phyloP scores from a whole-genome alignment of 2,797 vertebrate genomes.

The Leptoclinus maculatus region DNA sequence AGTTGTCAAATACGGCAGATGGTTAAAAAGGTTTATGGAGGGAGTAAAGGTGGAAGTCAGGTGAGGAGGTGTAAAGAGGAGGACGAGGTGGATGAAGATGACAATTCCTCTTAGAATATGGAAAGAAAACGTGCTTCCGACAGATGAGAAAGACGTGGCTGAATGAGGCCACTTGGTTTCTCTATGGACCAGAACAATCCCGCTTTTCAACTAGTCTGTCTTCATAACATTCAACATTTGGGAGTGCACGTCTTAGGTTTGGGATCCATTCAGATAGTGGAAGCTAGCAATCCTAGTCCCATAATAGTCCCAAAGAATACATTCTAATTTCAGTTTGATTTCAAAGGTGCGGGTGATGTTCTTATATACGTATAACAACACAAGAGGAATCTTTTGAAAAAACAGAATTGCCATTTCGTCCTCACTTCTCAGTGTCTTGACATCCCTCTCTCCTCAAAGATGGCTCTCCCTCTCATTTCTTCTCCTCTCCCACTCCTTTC shows the following conservation, averaged over 20 bases:
- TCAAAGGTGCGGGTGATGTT: neutral
- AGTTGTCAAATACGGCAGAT: no score
- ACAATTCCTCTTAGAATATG: neutral
- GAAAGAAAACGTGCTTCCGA: neutral
- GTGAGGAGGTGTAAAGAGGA: neutral
- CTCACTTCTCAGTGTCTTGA: neutral
- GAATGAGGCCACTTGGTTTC: no score
- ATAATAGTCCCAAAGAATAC: neutral
- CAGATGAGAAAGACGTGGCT: neutral
- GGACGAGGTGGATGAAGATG: no score
- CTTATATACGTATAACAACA: neutral
- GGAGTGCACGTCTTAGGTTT: neutral
- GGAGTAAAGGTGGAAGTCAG: no score
- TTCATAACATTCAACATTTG: neutral
- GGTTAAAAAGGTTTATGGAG: no score
- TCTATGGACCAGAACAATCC: no score
- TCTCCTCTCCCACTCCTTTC: neutral
- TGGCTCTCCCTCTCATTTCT: neutral
- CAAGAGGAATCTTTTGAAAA: neutral
- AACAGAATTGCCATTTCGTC: neutral
- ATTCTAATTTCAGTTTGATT: neutral
- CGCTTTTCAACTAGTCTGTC: no score
- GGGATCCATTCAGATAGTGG: neutral
- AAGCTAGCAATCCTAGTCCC: neutral
- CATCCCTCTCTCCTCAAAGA: neutral